Base-by-base conservation (phyloP, 2,797 vertebrate species). In the Synanceia verrucosa region DNA sequence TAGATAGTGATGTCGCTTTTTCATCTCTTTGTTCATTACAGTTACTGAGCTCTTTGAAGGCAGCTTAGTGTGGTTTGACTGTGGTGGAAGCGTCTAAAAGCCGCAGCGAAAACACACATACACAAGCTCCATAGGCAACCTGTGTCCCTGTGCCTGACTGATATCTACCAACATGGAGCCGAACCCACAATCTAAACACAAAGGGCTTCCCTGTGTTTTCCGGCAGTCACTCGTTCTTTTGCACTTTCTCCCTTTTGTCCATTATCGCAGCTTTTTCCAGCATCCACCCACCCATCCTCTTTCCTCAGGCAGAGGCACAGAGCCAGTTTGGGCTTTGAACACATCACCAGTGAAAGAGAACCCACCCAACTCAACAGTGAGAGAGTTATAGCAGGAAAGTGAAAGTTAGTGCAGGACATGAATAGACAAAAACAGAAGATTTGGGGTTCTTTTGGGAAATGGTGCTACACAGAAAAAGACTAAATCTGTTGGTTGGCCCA, bases 371-470 rank as follows among this genome's bases (percentile, higher is more conserved):
- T 68, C 84, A 82, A 41, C 57, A 66, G 57, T 70, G 79, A 87
- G 71, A 83, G 84, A 88, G 76, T 89, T 89, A 87, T 34, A 65
- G 50, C 88, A 93, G 91, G 92, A 94, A 93, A 76, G 78, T 80
- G 73, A 31, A 74, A 11, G 26, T 70, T 65, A 61, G 64, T 12
- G 70, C 76, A 83, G 87, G 76, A 67, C 79, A 26, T 78, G 73
- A 88, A 78, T 33, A 29, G 82, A 86, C 85, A 89, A 73, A 85
- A 90, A 81, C 70, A 48, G 29, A 74, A 71, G 46, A 79, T 65
- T 68, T 64, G 67, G 59, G 70, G 43, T 62, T 82, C 77, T 33
- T 75, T 48, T 74, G 79, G 84, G 88, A 89, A 88, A 82, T 10
- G 18, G 68, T 84, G 76, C 37, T 21, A 69, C 11, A 16, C 19